These are phyloP conservation scores for Apis dorsata DNA, from an alignment of 1,140 invertebrate species.

Conservation along the genomic window DNA sequence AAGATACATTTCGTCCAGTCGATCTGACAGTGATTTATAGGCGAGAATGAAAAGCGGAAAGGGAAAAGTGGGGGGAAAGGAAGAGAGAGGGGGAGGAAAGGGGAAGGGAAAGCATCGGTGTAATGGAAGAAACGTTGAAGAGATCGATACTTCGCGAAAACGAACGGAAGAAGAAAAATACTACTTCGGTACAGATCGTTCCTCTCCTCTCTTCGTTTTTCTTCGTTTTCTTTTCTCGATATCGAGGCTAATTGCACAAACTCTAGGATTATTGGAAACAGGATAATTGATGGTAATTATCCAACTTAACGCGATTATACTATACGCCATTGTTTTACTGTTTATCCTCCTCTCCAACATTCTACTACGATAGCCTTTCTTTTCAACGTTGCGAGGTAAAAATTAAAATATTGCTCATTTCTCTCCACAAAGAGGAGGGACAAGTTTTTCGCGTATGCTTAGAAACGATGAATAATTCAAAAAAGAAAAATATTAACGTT, in stretches of 20 bases:
- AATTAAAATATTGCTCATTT: neutral
- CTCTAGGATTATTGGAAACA: neutral
- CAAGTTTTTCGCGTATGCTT: too few relatives aligned
- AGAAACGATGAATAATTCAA: too few relatives aligned
- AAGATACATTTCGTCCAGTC: conserved; percentile 59
- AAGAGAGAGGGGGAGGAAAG: neutral
- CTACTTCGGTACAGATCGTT: neutral
- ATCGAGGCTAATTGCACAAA: conserved; percentile 5
- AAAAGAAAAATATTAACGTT: too few relatives aligned
- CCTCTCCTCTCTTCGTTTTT: neutral
- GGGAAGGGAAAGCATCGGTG: neutral
- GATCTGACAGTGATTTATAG: conserved; percentile 60
- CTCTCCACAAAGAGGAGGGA: too few relatives aligned
- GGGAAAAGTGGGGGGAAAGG: neutral
- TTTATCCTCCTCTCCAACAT: neutral
- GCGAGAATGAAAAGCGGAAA: conserved; percentile 36
- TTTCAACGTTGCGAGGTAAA: neutral
- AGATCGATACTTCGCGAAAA: conserved; percentile 41
- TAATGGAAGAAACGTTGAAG: conserved; percentile 10
- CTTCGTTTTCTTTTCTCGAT: too few relatives aligned
- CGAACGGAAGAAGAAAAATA: conserved; percentile 6
- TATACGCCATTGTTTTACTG: neutral
- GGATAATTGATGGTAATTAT: conserved; percentile 37
- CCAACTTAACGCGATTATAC: neutral
- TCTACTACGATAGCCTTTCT: too few relatives aligned